Conservation (phyloP, 2,888 invertebrate species). For the Theretra japonica region DNA sequence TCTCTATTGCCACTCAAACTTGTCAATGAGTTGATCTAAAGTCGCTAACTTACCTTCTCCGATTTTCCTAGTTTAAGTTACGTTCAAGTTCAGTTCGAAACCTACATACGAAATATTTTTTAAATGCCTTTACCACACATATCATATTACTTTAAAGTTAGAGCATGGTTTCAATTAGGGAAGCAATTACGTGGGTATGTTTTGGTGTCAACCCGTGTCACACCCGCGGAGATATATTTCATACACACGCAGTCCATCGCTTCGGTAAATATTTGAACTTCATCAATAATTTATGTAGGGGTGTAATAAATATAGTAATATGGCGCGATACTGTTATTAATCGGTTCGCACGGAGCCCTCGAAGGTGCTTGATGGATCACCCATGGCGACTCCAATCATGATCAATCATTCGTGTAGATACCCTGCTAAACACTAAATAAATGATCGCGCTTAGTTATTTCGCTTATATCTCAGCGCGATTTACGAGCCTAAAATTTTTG, state of each 20-base stretch:
- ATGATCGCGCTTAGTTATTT: slow-evolving; percentile 31
- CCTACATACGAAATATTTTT: no score
- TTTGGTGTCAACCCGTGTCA: slow-evolving; percentile 19
- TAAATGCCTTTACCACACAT: no score
- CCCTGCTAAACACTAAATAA: slow-evolving; percentile 24
- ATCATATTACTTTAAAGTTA: not conserved
- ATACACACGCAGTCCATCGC: not conserved
- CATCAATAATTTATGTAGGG: slow-evolving; percentile 26
- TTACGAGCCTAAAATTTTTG: not conserved
- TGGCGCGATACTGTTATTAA: slow-evolving; percentile 36
- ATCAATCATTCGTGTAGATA: slow-evolving; percentile 60
- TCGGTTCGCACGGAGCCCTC: slow-evolving; percentile 31
- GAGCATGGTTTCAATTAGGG: not conserved
- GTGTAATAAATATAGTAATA: slow-evolving; percentile 28
- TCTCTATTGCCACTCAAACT: slow-evolving; percentile 7
- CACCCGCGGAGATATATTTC: slow-evolving; percentile 1
- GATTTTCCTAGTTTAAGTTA: not conserved
- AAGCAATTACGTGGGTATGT: not conserved
- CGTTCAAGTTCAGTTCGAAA: not conserved
- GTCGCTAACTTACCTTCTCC: not conserved
- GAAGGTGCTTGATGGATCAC: slow-evolving; percentile 60
- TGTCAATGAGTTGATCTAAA: slow-evolving; percentile 1
- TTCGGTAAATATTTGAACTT: slow-evolving; percentile 32
- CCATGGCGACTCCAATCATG: slow-evolving; percentile 50
- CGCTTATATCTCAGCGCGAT: not conserved